phyloP scores from a whole-genome alignment of 2,797 vertebrate genomes.

The Enteromius radiatus region DNA sequence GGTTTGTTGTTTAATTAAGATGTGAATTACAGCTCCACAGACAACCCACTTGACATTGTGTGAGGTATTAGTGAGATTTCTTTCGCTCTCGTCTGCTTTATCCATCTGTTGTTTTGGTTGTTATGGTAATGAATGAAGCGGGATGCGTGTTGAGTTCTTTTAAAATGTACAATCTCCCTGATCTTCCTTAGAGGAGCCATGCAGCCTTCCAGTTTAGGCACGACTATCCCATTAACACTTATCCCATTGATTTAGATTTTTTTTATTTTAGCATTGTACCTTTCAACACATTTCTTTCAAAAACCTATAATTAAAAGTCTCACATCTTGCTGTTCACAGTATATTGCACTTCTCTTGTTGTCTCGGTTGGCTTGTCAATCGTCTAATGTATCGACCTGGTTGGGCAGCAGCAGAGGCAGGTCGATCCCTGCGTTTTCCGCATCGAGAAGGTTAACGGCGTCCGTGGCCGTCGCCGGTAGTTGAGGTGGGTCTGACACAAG shows the following conservation, averaged over 20 bases:
- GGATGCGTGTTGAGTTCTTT: constrained; percentile 52
- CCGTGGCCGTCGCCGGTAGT: constrained; percentile 66
- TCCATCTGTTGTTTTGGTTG: constrained; percentile 65
- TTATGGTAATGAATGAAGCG: constrained; percentile 69
- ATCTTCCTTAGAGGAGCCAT: constrained; percentile 37
- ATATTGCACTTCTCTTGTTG: not conserved
- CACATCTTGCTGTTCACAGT: not conserved
- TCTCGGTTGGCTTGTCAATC: constrained; percentile 62
- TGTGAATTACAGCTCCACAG: constrained; percentile 47
- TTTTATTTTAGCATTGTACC: not conserved
- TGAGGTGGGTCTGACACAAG: constrained; percentile 77
- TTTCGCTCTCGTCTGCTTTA: constrained; percentile 47
- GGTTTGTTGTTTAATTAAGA: constrained; percentile 45
- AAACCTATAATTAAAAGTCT: constrained; percentile 19
- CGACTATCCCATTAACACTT: constrained; percentile 36
- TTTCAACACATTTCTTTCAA: constrained; percentile 29
- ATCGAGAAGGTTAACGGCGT: constrained; percentile 78
- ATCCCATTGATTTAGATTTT: constrained; percentile 21
- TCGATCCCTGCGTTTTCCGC: constrained; percentile 69
- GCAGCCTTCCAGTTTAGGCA: constrained; percentile 42
- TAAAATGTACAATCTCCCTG: constrained; percentile 42
- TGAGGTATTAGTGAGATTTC: constrained; percentile 48
- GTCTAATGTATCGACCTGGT: constrained; percentile 78
- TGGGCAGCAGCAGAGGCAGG: constrained; percentile 72
- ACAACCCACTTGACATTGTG: constrained; percentile 55